Percentiles rank a stretch among this genome's conserved stretches.
phyloP scores from a whole-genome alignment of 2,888 invertebrate genomes.

The Vandiemenella viatica region DNA sequence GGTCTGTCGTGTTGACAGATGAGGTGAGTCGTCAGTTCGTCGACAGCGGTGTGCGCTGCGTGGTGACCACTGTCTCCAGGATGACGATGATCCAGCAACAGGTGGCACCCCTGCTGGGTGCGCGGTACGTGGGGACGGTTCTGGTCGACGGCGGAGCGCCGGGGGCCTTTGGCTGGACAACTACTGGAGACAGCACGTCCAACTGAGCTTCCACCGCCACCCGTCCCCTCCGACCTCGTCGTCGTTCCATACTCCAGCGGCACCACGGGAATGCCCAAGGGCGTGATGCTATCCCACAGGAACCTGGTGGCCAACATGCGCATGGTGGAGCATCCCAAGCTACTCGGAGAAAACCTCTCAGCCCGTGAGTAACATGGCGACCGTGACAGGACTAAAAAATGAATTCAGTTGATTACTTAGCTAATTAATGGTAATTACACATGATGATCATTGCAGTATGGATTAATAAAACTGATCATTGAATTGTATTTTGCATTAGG shows the following conservation, averaged over 20 bases:
- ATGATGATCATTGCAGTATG: no score
- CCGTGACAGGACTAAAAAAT: no score
- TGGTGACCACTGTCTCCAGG: conserved; percentile 45
- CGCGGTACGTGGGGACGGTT: no score
- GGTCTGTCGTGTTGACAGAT: conserved; percentile 37
- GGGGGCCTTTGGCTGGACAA: no score
- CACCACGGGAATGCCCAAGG: conserved; percentile 70
- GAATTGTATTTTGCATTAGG: no score
- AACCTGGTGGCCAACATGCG: conserved; percentile 44
- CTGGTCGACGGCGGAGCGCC: neutral
- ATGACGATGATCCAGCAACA: conserved; percentile 43
- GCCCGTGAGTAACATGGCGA: conserved; percentile 2
- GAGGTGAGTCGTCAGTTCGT: conserved; percentile 47
- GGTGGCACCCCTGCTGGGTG: conserved; percentile 19
- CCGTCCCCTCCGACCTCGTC: conserved; percentile 19
- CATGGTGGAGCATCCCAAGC: conserved; percentile 31
- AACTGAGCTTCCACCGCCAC: neutral
- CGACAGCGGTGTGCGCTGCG: conserved; percentile 45
- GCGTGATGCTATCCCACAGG: conserved; percentile 56
- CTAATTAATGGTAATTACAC: no score
- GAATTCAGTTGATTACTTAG: no score
- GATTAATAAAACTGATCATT: no score
- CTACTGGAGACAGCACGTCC: neutral
- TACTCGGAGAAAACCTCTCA: neutral
- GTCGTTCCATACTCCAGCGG: conserved; percentile 47